phyloP scores from a whole-genome alignment of 2,888 invertebrate species.

The Erebia palarica region DNA sequence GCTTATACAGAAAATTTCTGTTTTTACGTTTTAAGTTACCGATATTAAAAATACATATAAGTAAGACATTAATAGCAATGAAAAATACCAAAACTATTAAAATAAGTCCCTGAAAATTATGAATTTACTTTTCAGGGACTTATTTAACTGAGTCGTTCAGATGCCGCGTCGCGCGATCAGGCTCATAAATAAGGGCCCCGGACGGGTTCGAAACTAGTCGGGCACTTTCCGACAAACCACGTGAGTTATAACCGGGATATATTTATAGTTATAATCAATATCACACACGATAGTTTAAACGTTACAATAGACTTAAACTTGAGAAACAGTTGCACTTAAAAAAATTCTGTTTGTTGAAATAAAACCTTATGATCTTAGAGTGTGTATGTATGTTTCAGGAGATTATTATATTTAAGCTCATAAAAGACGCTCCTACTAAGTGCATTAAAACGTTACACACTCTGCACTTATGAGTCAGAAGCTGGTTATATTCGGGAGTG shows the following conservation, averaged over 20 bases:
- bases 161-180: too few relatives aligned
- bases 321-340: background rate
- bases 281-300: too few relatives aligned
- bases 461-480: constrained; percentile 19
- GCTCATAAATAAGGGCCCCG: too few relatives aligned
- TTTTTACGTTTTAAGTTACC: constrained; percentile 5
- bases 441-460: constrained; percentile 23
- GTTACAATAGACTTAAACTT: too few relatives aligned
- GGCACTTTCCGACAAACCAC: too few relatives aligned
- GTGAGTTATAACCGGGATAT: too few relatives aligned
- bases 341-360: background rate
- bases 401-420: constrained; percentile 9
- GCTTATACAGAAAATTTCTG: background rate
- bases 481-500: constrained; percentile 10
- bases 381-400: background rate
- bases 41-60: background rate
- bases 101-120: too few relatives aligned
- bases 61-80: background rate
- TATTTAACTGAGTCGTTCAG: too few relatives aligned
- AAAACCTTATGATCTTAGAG: background rate
- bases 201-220: too few relatives aligned
- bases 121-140: too few relatives aligned
- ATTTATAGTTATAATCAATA: too few relatives aligned
- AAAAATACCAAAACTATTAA: background rate
- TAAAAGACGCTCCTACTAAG: constrained; percentile 6